These are phyloP conservation scores for Leuciscus waleckii DNA, from an alignment of 2,797 vertebrate species.

Conservation along the genomic window DNA sequence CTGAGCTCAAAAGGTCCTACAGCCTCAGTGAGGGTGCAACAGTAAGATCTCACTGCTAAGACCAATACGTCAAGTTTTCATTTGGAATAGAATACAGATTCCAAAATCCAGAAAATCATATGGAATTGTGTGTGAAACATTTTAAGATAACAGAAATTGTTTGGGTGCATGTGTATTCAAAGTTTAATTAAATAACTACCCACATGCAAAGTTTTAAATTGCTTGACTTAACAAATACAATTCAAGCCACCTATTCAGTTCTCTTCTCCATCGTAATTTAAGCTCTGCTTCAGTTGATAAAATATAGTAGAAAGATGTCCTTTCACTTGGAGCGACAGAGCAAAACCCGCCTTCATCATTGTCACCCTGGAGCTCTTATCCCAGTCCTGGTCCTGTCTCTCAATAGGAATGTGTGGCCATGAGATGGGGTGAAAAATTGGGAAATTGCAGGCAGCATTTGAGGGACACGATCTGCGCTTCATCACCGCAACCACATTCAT, in stretches of 20 bases:
- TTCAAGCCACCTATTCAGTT: neutral
- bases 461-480: neutral
- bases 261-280: neutral
- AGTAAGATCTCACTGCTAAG: neutral
- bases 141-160: neutral
- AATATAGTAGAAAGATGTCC: conserved; percentile 1
- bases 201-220: neutral
- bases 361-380: neutral
- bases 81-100: neutral
- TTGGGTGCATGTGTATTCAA: neutral
- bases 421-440: conserved; percentile 1
- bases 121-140: neutral
- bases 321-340: neutral
- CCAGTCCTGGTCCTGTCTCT: neutral
- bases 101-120: neutral
- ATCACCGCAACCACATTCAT: neutral
- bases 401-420: conserved; percentile 1
- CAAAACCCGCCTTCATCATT: conserved; percentile 4
- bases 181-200: neutral
- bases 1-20: neutral
- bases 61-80: neutral
- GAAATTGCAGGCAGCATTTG: neutral
- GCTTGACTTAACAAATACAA: neutral
- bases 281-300: neutral
- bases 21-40: neutral